Percentiles rank a stretch among this genome's conserved stretches.
Conservation (phyloP, 2,113 vertebrate species). For the Grantiella picta region DNA sequence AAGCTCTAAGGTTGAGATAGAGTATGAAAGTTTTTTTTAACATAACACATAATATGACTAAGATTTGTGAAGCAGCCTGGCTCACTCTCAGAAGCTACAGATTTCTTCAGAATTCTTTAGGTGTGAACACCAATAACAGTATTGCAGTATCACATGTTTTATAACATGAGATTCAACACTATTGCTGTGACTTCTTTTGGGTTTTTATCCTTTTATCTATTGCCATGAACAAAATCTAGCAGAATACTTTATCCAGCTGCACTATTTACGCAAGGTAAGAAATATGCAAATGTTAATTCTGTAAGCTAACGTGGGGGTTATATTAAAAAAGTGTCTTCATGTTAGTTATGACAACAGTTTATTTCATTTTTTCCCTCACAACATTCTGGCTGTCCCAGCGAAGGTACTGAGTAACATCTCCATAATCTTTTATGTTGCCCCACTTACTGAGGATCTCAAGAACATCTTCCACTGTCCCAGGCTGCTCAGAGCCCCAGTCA, state of each 20-base stretch:
- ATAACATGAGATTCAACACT: background rate
- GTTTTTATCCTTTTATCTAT: background rate
- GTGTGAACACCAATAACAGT: background rate
- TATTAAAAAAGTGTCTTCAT: background rate
- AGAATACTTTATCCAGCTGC: background rate
- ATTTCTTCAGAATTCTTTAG: background rate
- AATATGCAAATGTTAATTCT: background rate
- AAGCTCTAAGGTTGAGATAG: background rate
- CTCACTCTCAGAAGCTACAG: background rate
- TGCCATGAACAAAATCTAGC: background rate
- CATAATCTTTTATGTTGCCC: background rate
- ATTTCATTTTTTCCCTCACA: background rate
- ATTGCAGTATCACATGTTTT: background rate
- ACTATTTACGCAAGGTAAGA: background rate
- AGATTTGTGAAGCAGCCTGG: background rate
- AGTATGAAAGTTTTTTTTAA: background rate
- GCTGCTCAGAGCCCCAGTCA: background rate
- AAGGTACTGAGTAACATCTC: background rate
- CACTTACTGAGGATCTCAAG: background rate
- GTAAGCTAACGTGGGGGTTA: background rate
- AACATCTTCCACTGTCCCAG: background rate
- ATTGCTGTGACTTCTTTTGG: background rate
- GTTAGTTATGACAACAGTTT: background rate
- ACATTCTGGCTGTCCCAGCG: accelerated
- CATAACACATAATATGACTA: background rate